Percentiles rank a stretch among this genome's conserved stretches.
These are phyloP conservation scores for Drosophila parvula DNA, from an alignment of 1,140 invertebrate species.

Conservation along the genomic window DNA sequence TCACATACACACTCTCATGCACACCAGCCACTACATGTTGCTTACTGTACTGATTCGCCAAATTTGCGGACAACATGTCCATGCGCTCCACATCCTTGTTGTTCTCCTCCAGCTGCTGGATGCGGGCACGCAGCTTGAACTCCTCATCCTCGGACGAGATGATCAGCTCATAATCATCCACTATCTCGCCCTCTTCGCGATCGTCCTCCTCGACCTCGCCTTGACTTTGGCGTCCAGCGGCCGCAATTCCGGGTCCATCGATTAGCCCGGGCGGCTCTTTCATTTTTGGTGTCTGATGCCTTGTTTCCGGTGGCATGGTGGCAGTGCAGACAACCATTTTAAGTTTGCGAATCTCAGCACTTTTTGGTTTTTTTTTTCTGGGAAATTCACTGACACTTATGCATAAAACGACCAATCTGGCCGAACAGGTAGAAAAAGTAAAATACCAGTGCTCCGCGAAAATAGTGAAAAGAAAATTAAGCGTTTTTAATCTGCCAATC, in stretches of 20 bases:
- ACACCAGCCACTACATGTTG: constrained; percentile 25
- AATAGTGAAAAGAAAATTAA: neutral
- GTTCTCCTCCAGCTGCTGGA: constrained; percentile 76
- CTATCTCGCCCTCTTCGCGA: constrained; percentile 82
- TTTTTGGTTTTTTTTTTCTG: constrained; percentile 7
- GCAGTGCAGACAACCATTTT: constrained; percentile 35
- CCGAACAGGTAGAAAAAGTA: neutral
- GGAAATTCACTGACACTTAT: constrained; percentile 19
- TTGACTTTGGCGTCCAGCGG: neutral
- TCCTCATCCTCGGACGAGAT: constrained; percentile 81
- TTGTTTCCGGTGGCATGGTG: constrained; percentile 8
- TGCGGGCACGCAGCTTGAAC: constrained; percentile 67
- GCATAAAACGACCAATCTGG: constrained; percentile 1
- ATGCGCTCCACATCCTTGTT: constrained; percentile 82
- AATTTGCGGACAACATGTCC: constrained; percentile 67
- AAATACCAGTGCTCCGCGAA: neutral
- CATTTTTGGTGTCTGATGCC: neutral
- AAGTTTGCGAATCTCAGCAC: constrained; percentile 1
- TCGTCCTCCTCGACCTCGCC: constrained; percentile 28
- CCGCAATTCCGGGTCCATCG: neutral
- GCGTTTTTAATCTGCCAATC: neutral
- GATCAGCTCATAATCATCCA: constrained; percentile 79
- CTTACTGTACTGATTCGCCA: constrained; percentile 76
- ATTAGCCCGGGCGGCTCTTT: constrained; percentile 1
- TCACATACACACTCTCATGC: neutral